Percentiles rank a stretch among this genome's conserved stretches.
Conservation (phyloP, 2,113 vertebrate species). For the Martes martes region DNA sequence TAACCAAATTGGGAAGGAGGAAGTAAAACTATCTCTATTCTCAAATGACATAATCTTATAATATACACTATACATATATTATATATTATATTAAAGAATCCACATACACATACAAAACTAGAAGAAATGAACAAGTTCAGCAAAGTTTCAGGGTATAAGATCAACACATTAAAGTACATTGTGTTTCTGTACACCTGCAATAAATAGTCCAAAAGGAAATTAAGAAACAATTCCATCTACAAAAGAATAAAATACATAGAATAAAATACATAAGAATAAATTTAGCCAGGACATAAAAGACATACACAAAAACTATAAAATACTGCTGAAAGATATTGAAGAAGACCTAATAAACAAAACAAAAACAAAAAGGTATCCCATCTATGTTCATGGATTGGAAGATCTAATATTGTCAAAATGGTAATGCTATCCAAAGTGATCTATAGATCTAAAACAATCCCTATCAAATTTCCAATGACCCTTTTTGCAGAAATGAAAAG, state of each 20-base stretch:
- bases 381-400: neutral
- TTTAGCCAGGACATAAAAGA: neutral
- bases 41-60: neutral
- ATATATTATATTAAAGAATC: neutral
- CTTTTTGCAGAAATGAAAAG: neutral
- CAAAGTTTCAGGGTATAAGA: neutral
- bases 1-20: neutral
- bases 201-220: neutral
- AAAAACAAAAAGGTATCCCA: neutral
- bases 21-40: neutral
- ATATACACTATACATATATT: neutral
- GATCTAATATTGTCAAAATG: neutral
- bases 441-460: neutral
- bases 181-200: neutral
- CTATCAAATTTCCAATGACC: neutral
- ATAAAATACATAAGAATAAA: neutral
- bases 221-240: neutral
- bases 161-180: neutral
- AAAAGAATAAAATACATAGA: neutral
- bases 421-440: neutral
- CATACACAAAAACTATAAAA: neutral
- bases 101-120: neutral
- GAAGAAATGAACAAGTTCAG: neutral
- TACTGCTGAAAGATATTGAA: neutral
- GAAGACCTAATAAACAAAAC: neutral